phyloP scores from a whole-genome alignment of 2,888 invertebrate genomes.

The Sminthurinus aureus region DNA sequence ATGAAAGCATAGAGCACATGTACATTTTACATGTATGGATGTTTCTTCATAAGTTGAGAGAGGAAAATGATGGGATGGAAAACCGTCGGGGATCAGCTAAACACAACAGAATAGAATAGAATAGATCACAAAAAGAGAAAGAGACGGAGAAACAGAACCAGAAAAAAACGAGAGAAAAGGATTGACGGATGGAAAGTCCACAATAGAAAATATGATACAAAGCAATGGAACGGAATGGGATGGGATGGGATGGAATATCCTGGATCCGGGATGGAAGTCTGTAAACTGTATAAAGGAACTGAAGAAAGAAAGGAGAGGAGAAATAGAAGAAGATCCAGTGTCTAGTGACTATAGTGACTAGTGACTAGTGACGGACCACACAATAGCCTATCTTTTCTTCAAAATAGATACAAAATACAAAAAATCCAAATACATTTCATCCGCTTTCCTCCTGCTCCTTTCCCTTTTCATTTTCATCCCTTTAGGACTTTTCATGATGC shows the following conservation, averaged over 20 bases:
- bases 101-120: not conserved
- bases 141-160: not conserved
- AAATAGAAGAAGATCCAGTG: not conserved
- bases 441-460: constrained; percentile 30
- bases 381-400: constrained; percentile 21
- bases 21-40: too few relatives aligned
- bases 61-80: constrained; percentile 35
- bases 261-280: constrained; percentile 27
- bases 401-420: not conserved
- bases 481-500: constrained; percentile 37
- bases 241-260: constrained; percentile 15
- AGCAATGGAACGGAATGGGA: constrained; percentile 31
- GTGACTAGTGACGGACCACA: constrained; percentile 6
- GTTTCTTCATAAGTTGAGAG: constrained; percentile 13
- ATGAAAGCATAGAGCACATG: not conserved
- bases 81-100: constrained; percentile 17
- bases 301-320: not conserved
- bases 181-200: constrained; percentile 34
- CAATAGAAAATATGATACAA: constrained; percentile 36
- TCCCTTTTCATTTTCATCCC: constrained; percentile 38
- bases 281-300: constrained; percentile 8
- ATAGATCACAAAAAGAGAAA: constrained; percentile 11
- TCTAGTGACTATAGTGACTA: too few relatives aligned
- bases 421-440: constrained; percentile 36
- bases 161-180: not conserved